These are phyloP conservation scores for Eurypyga helias DNA, from an alignment of 2,113 vertebrate genomes.

Conservation along the genomic window DNA sequence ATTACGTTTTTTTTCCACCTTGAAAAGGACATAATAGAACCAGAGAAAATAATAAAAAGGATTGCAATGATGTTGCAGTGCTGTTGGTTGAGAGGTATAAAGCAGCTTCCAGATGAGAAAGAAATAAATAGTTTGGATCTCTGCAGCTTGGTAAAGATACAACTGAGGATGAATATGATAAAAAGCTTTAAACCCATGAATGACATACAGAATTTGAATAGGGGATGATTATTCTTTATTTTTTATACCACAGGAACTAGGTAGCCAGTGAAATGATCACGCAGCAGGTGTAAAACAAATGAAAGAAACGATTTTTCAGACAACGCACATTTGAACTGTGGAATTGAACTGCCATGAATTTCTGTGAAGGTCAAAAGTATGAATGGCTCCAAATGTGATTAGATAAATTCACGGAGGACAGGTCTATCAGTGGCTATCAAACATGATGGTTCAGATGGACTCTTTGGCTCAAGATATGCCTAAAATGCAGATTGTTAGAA, in stretches of 20 bases:
- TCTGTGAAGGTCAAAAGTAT: conserved; percentile 7
- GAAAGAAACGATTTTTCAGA: neutral
- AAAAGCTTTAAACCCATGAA: conserved; percentile 21
- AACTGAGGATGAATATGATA: neutral
- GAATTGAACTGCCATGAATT: neutral
- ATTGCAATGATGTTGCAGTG: neutral
- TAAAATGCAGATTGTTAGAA: neutral
- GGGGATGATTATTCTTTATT: conserved; percentile 23
- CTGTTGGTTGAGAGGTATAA: neutral
- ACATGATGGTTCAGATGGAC: neutral
- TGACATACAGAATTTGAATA: conserved; percentile 20
- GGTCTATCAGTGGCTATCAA: neutral
- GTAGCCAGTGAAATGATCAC: conserved; percentile 21
- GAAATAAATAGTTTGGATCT: conserved; percentile 32
- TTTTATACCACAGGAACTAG: neutral
- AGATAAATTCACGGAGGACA: neutral
- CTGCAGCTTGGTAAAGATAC: conserved; percentile 4
- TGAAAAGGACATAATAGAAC: conserved; percentile 9
- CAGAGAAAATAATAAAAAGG: neutral
- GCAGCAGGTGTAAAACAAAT: conserved; percentile 37
- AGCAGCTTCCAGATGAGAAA: neutral
- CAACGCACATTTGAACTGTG: neutral
- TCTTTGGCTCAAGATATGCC: neutral
- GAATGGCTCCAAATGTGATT: neutral
- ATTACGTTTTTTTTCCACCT: neutral